Base-by-base conservation (phyloP, 2,113 vertebrate species). In the Eubucco bourcierii region DNA sequence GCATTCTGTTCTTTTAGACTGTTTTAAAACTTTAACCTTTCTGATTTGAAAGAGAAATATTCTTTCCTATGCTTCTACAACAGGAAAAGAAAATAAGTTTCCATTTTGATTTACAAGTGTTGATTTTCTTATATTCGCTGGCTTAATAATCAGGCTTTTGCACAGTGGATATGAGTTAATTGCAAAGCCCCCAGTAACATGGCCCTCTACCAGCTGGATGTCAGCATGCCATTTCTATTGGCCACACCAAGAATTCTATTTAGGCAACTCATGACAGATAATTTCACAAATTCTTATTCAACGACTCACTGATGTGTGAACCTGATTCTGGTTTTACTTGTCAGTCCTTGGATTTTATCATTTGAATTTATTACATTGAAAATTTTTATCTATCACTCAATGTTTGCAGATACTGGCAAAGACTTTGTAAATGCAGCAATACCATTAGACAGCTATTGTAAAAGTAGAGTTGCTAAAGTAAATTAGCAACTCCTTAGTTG, bases 41-140 rank as follows among this genome's bases (percentile, higher is more conserved):
- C 6, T 50, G 18, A 50, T 76, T 71, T 74, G 29, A 65, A 80
- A 53, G 56, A 73, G 28, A 80, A 73, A 66, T 21, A 12, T 12
- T 15, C 21, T 37, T 80, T 37, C 31, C 4, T 44, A 3, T 44
- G 29, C 6, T 56, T 37, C 28, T 5, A 33, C 3, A 17, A 31
- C 16, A 2, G 24, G 18, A 75, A 65, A 60, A 75, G 24, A 47
- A 79, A 75, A 64, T 5, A 4, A 0, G 1, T 65, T 80, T 75
- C 29, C 7, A 11, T 65, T 84, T 56, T 10, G 10, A 75, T 13
- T 0, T 71, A 29, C 1, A 29, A 7, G 4, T 1, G 3, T 12
- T 80, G 29, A 44, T 29, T 75, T 66, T 41, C 75, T 80, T 18
- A 3, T 75, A 50, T 34, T 65, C 8, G 33, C 4, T 37, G 10